A percentile compares a stretch with the other conserved stretches of the same genome.
Evolutionary conservation across 2,888 invertebrate species (phyloP).

Genomic region (Tenodera sinensis): DNA sequence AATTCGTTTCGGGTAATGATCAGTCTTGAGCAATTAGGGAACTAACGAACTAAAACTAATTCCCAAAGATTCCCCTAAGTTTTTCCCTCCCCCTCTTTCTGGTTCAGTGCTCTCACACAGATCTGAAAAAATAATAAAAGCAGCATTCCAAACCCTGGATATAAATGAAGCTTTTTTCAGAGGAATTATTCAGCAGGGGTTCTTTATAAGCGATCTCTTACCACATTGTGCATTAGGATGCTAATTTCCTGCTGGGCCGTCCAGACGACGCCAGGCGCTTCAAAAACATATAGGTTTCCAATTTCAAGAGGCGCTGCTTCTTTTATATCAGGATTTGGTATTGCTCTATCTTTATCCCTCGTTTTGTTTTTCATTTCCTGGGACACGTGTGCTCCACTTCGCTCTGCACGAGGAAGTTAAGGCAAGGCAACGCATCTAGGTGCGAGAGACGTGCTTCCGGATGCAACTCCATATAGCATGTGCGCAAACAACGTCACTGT

Average conservation of each 20-base stretch:
- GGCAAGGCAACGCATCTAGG: background rate
- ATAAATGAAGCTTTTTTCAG: background rate
- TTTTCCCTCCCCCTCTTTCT: no score
- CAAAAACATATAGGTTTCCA: background rate
- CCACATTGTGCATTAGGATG: background rate
- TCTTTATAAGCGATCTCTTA: background rate
- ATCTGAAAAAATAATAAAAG: background rate
- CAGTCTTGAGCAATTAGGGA: no score
- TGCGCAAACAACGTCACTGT: no score
- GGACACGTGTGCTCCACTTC: background rate
- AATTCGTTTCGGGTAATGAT: no score
- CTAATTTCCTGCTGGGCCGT: background rate
- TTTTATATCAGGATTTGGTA: background rate
- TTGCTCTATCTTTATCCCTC: background rate
- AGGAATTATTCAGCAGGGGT: background rate
- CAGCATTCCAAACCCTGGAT: background rate
- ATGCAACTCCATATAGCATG: no score
- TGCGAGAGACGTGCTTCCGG: no score
- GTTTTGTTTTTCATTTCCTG: background rate
- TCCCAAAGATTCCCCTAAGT: no score
- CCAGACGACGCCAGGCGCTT: background rate
- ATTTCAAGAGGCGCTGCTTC: background rate
- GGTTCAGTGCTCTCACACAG: background rate
- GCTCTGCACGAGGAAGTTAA: background rate
- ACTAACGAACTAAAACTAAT: no score